Conservation (phyloP, 2,797 vertebrate genomes). For the Columba guinea region DNA sequence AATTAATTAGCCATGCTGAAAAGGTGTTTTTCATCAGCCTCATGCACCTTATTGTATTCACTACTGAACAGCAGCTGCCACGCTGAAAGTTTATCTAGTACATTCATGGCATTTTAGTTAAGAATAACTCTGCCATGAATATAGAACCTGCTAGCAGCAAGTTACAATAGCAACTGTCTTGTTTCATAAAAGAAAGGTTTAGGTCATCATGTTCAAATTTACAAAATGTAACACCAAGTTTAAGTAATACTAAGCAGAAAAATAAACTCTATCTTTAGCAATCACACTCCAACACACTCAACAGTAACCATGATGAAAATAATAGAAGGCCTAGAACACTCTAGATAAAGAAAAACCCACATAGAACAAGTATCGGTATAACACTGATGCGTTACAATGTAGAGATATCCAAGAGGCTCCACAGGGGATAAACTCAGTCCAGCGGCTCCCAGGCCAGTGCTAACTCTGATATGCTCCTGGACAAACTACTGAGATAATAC, state of each 20-base stretch:
- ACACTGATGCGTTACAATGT: background rate
- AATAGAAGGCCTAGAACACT: background rate
- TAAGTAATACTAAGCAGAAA: background rate
- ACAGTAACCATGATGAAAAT: background rate
- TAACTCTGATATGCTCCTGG: background rate
- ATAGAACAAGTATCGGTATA: background rate
- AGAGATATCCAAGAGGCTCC: background rate
- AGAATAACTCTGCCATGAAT: background rate
- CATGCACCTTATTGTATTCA: background rate
- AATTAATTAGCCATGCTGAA: background rate
- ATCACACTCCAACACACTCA: background rate
- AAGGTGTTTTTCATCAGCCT: background rate
- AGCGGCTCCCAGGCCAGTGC: background rate
- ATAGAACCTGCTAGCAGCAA: background rate
- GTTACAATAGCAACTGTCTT: background rate
- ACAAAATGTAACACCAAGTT: background rate
- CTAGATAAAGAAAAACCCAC: background rate
- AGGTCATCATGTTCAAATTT: background rate
- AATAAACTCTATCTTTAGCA: background rate
- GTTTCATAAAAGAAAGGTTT: background rate
- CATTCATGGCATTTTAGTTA: background rate
- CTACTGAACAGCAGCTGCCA: background rate
- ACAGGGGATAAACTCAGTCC: background rate
- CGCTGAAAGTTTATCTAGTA: background rate
- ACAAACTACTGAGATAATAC: background rate